Evolutionary conservation across 2,113 vertebrate species (phyloP), one percentile per base, ranked within the genome.

Genomic region (Leptobrachium leishanense): DNA sequence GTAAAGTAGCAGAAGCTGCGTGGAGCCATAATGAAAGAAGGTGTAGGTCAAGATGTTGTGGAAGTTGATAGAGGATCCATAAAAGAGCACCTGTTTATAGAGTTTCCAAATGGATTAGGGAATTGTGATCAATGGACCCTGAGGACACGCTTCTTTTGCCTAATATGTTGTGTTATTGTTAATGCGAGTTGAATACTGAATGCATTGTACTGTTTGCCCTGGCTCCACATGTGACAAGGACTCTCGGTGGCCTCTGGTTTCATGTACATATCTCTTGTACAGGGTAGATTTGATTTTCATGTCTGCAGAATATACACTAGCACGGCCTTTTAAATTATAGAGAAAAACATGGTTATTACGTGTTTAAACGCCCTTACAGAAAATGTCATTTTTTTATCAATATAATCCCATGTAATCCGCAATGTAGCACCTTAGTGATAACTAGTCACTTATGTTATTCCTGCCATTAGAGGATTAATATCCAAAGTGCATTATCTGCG

Each of bases 391-490:
- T 94, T 94, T 31, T 94, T 95, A 94, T 95, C 94, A 95, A 93
- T 94, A 95, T 95, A 95, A 96, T 95, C 93, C 91, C 85, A 80
- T 91, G 91, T 95, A 95, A 95, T 97, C 95, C 96, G 95, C 94
- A 92, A 92, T 95, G 95, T 90, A 92, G 93, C 93, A 92, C 93
- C 93, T 95, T 86, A 86, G 92, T 94, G 93, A 95, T 94, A 93
- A 93, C 88, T 87, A 90, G 91, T 90, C 93, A 91, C 93, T 95
- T 95, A 94, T 93, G 92, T 93, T 92, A 92, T 94, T 93, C 95
- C 92, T 94, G 93, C 94, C 92, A 95, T 92, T 90, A 88, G 93
- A 96, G 94, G 92, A 96, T 97, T 96, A 90, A 94, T 96, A 95
- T 95, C 91, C 92, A 92, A 92, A 95, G 92, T 89, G 85, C 86